Conservation (phyloP, 2,113 vertebrate species). For the Mohoua ochrocephala region DNA sequence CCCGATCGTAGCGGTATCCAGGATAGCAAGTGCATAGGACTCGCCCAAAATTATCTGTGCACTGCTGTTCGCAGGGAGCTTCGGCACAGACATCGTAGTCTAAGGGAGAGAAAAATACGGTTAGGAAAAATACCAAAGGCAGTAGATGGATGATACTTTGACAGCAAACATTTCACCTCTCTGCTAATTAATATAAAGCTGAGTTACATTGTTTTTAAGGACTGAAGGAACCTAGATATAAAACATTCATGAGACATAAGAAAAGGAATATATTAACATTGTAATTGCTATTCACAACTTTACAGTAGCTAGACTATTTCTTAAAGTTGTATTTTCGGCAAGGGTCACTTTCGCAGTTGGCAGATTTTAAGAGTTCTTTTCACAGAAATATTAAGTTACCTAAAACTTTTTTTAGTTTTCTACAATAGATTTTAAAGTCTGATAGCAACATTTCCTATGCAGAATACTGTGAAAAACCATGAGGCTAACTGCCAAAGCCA, state of each 20-base stretch:
- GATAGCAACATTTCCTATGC: background rate
- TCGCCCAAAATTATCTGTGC: constrained; percentile 93
- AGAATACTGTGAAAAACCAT: background rate
- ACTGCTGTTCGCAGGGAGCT: constrained; percentile 96
- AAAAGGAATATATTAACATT: background rate
- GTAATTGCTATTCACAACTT: background rate
- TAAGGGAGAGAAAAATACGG: constrained; percentile 38
- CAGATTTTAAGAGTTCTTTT: background rate
- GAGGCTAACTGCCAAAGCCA: background rate
- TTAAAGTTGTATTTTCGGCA: background rate
- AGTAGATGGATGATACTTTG: background rate
- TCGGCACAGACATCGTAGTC: constrained; percentile 92
- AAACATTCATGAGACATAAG: background rate
- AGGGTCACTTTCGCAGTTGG: background rate
- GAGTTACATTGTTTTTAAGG: background rate
- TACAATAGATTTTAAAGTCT: background rate
- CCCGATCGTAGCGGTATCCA: constrained; percentile 91
- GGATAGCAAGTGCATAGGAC: constrained; percentile 94
- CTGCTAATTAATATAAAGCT: background rate
- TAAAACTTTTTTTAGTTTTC: background rate
- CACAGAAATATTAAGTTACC: background rate
- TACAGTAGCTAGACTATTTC: background rate
- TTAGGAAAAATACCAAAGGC: background rate
- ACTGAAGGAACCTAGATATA: background rate
- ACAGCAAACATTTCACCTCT: background rate